Base-by-base conservation (phyloP, 2,113 vertebrate species). In the Erpornis zantholeuca region DNA sequence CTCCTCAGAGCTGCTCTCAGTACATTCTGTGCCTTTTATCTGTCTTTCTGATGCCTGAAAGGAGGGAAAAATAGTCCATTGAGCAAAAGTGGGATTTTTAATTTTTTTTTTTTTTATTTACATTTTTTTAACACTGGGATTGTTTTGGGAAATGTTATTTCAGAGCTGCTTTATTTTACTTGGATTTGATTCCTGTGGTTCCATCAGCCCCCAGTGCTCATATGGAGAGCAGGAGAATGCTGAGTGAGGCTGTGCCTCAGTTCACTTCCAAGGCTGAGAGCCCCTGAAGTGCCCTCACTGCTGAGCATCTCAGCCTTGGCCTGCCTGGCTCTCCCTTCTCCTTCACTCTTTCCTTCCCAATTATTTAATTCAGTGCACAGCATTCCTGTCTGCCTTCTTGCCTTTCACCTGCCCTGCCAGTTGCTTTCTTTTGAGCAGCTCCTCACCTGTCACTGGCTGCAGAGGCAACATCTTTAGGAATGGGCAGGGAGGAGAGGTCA, bases 201-300 rank as follows among this genome's bases (percentile, higher is more conserved):
- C 19, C 28, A 13, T 52, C 59, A 35, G 28, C 49, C 38, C 12
- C 15, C 38, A 9, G 0, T 0, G 7, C 9, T 52, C 2, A 0
- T 9, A 1, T 11, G 35, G 4, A 66, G 54, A 61, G 52, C 25
- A 10, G 11, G 29, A 9, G 27, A 45, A 25, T 24, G 27, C 24
- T 13, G 4, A 0, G 6, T 22, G 57, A 60, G 53, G 28, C 61
- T 20, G 2, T 25, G 28, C 29, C 20, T 47, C 9, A 12, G 11
- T 9, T 27, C 29, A 4, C 7, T 18, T 8, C 35, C 8, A 14
- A 16, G 36, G 44, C 54, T 28, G 24, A 38, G 73, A 83, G 20
- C 28, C 24, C 44, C 36, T 11, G 17, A 17, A 3, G 40, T n/a
- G 16, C 29, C 20, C 60, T 22, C 35, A 0, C 31, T 16, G 42